A percentile compares a stretch with the other conserved stretches of the same genome.
Evolutionary conservation across 1,140 invertebrate species (phyloP).

Genomic region (Spodoptera frugiperda): DNA sequence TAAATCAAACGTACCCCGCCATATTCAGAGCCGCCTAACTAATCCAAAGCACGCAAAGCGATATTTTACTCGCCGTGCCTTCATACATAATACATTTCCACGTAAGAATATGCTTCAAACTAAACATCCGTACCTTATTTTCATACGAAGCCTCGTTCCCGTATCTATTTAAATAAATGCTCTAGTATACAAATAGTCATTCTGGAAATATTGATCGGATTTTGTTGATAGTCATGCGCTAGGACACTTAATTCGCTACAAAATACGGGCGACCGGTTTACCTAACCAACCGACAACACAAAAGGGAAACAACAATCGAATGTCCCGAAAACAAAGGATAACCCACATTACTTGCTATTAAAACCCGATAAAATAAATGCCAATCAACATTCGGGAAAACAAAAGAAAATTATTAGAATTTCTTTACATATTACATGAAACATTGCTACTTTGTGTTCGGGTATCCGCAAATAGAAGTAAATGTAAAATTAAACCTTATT

Average conservation of each 20-base stretch:
- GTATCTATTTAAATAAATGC: constrained; percentile 8
- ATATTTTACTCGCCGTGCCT: constrained; percentile 66
- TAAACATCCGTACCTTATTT: constrained; percentile 26
- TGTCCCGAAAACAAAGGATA: constrained; percentile 10
- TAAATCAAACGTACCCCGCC: constrained; percentile 70
- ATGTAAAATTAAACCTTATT: constrained; percentile 16
- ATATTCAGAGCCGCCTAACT: constrained; percentile 67
- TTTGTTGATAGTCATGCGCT: constrained; percentile 30
- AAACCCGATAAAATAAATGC: constrained; percentile 27
- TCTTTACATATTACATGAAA: constrained; percentile 44
- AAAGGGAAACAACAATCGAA: constrained; percentile 20
- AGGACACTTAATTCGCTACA: constrained; percentile 22
- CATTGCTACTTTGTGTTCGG: constrained; percentile 20
- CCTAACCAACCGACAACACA: constrained; percentile 14
- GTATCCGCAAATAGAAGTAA: background rate
- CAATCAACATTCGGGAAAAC: constrained; percentile 34
- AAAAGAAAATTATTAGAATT: constrained; percentile 41
- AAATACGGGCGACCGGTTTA: constrained; percentile 20
- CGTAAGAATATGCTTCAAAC: constrained; percentile 37
- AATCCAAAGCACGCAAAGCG: constrained; percentile 70
- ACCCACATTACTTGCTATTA: constrained; percentile 8
- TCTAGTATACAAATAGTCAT: constrained; percentile 1
- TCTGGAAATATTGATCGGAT: constrained; percentile 23
- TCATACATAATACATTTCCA: constrained; percentile 54
- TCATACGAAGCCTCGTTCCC: constrained; percentile 13